Percentiles rank a stretch among this genome's conserved stretches.
Conservation (phyloP, 2,113 vertebrate genomes). For the Ochotona princeps region DNA sequence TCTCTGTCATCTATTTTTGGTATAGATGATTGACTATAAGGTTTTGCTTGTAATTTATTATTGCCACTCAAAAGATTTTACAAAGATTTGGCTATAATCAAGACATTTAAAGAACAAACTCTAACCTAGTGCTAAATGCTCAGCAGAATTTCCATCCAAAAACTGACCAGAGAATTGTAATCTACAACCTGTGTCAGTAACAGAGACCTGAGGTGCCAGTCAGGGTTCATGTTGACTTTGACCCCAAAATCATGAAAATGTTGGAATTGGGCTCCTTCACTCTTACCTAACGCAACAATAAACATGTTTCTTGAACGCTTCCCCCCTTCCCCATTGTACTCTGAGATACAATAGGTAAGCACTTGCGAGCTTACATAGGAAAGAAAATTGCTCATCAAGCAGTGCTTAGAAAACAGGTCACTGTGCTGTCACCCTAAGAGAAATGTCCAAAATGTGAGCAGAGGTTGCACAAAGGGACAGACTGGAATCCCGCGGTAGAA, state of each 20-base stretch:
- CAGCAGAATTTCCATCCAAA: background rate
- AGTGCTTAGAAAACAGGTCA: background rate
- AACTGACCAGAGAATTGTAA: slow-evolving; percentile 16
- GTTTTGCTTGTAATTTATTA: background rate
- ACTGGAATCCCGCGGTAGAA: background rate
- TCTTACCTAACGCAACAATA: background rate
- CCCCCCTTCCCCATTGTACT: background rate
- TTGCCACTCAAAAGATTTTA: background rate
- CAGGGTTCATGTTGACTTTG: background rate
- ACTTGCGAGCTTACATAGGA: background rate
- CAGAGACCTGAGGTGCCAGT: background rate
- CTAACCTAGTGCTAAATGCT: background rate
- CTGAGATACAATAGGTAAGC: background rate
- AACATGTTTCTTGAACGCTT: background rate
- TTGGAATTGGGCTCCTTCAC: background rate
- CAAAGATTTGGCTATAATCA: slow-evolving; percentile 37
- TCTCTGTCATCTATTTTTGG: background rate
- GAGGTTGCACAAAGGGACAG: background rate
- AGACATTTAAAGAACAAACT: slow-evolving; percentile 26
- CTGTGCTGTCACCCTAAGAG: too few species aligned
- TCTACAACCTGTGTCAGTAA: background rate
- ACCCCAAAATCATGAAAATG: background rate
- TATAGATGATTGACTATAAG: background rate
- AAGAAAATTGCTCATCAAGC: background rate
- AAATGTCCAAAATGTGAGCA: background rate